Evolutionary conservation across 2,797 vertebrate genomes (phyloP).

Genomic region (Pangasius macronema): DNA sequence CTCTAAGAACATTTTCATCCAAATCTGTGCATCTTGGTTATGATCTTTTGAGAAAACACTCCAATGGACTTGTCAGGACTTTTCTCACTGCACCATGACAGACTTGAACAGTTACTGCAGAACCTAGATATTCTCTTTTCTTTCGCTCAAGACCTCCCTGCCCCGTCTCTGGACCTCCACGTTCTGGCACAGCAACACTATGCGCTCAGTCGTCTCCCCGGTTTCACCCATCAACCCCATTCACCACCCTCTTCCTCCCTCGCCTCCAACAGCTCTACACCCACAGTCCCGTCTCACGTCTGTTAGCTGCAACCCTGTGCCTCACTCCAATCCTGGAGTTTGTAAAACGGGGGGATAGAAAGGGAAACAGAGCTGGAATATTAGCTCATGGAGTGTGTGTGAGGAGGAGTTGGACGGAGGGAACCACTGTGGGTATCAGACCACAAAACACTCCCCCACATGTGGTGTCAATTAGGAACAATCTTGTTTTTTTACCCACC

Average conservation of each 20-base stretch:
- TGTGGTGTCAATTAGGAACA: conserved; percentile 87
- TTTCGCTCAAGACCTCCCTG: conserved; percentile 57
- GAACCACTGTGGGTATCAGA: conserved; percentile 74
- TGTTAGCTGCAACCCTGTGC: conserved; percentile 67
- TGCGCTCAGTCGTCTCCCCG: conserved; percentile 72
- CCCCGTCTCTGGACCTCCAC: conserved; percentile 72
- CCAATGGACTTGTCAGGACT: conserved; percentile 11
- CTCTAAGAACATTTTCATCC: not conserved
- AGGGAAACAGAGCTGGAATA: conserved; percentile 72
- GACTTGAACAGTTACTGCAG: conserved; percentile 24
- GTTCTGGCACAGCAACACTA: conserved; percentile 74
- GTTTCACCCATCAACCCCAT: conserved; percentile 49
- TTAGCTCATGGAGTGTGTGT: conserved; percentile 73
- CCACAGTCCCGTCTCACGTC: conserved; percentile 42
- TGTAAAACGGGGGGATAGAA: conserved; percentile 53
- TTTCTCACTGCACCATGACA: conserved; percentile 34
- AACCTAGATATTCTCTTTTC: conserved; percentile 48
- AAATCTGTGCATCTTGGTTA: not conserved
- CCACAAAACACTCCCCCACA: conserved; percentile 81
- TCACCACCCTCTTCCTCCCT: conserved; percentile 43
- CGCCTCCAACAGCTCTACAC: conserved; percentile 47
- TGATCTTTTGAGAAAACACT: conserved; percentile 10
- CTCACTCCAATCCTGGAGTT: conserved; percentile 67
- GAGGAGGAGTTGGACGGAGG: conserved; percentile 64
- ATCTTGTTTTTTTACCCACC: conserved; percentile 82